These are phyloP conservation scores for Gymnothorax reevesii DNA, from an alignment of 2,797 vertebrate species.

Conservation along the genomic window DNA sequence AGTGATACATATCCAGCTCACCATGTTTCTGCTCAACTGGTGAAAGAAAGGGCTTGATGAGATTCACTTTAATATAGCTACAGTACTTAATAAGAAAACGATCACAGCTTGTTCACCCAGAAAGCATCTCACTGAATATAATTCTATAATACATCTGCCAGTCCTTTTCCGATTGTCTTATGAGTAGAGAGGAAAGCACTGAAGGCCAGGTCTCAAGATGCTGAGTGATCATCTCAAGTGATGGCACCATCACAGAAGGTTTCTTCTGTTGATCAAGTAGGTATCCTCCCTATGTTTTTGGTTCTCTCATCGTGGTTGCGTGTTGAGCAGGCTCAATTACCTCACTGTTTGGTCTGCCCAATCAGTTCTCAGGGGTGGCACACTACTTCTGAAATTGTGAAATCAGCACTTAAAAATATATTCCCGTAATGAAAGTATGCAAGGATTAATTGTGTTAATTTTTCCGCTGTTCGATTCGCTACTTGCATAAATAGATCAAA, in stretches of 20 bases:
- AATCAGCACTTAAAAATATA: background rate
- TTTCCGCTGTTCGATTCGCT: background rate
- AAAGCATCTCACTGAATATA: background rate
- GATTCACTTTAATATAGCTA: background rate
- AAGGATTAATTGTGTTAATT: background rate
- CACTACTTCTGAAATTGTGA: background rate
- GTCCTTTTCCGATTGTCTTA: background rate
- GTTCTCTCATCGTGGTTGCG: background rate
- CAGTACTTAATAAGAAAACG: background rate
- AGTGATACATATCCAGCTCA: background rate
- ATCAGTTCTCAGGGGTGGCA: background rate
- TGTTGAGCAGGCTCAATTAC: background rate
- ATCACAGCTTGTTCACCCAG: background rate
- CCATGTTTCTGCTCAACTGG: background rate
- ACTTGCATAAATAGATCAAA: background rate
- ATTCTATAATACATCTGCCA: background rate
- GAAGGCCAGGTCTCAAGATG: background rate
- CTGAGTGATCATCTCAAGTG: background rate
- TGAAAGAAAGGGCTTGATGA: background rate
- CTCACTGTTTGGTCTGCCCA: background rate
- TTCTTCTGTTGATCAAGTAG: background rate
- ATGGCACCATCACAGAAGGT: background rate
- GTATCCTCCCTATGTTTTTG: background rate
- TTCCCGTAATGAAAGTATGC: background rate
- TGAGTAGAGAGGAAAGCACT: background rate